phyloP scores from a whole-genome alignment of 2,888 invertebrate species.

The Drosophila nigricruria region DNA sequence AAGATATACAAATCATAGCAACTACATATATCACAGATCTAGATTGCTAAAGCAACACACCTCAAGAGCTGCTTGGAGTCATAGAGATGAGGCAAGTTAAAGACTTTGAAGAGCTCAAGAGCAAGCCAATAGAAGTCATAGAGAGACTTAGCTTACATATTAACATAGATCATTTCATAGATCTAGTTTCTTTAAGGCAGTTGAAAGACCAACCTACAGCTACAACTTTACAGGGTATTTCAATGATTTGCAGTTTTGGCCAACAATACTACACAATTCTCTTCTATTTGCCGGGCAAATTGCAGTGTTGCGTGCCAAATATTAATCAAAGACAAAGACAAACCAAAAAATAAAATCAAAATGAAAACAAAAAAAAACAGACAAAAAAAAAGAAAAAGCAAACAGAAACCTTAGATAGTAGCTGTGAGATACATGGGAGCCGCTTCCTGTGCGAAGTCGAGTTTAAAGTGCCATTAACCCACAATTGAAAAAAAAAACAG shows the following conservation, averaged over 20 bases:
- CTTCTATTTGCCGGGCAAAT: constrained; percentile 62
- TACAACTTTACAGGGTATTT: neutral
- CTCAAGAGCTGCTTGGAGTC: too few species aligned
- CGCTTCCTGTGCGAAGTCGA: constrained; percentile 62
- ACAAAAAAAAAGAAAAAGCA: constrained; percentile 5
- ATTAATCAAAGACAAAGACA: constrained; percentile 60
- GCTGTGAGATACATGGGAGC: constrained; percentile 35
- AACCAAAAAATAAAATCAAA: constrained; percentile 42
- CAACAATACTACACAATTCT: too few species aligned
- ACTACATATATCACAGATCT: too few species aligned
- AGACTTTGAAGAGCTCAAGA: too few species aligned
- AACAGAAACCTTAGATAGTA: constrained; percentile 31
- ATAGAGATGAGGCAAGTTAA: too few species aligned
- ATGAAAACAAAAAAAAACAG: neutral
- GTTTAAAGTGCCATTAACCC: constrained; percentile 78
- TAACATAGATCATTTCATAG: too few species aligned
- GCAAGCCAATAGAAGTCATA: neutral
- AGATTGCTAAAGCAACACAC: too few species aligned
- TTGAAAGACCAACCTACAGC: too few species aligned
- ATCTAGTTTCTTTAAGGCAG: too few species aligned
- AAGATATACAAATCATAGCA: too few species aligned
- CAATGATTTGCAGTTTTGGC: constrained; percentile 15
- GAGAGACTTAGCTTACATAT: neutral
- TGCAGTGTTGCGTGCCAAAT: constrained; percentile 78
- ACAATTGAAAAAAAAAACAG: constrained; percentile 60